A percentile compares a stretch with the other conserved stretches of the same genome.
phyloP scores from a whole-genome alignment of 2,113 vertebrate species.

The Pagrus major region DNA sequence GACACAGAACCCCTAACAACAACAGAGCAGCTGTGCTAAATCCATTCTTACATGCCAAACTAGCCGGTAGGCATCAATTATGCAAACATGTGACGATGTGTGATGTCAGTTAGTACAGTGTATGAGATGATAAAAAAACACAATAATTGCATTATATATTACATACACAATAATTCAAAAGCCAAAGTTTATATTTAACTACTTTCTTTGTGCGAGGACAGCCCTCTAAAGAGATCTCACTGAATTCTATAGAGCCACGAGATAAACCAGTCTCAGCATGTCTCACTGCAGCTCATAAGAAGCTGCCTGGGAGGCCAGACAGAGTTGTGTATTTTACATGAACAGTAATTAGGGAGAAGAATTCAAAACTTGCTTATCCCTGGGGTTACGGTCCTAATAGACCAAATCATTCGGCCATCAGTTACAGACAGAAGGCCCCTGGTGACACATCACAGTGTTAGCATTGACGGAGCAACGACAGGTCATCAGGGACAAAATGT shows the following conservation, averaged over 20 bases:
- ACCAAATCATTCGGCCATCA: conserved; percentile 68
- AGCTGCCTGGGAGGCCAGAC: conserved; percentile 52
- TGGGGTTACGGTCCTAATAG: conserved; percentile 54
- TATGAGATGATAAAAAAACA: conserved; percentile 1
- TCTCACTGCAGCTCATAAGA: conserved; percentile 58
- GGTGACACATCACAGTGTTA: conserved; percentile 24
- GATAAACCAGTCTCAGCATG: conserved; percentile 15
- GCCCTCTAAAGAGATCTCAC: conserved; percentile 17
- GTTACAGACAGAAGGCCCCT: conserved; percentile 40
- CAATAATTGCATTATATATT: background rate
- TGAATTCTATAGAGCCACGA: conserved; percentile 10
- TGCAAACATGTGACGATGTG: too few species aligned
- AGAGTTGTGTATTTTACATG: conserved; percentile 61
- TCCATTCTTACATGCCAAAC: too few species aligned
- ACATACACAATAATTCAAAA: background rate
- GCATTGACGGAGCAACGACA: conserved; percentile 33
- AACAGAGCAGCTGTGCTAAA: too few species aligned
- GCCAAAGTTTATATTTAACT: background rate
- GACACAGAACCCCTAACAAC: too few species aligned
- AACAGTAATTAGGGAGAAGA: conserved; percentile 63
- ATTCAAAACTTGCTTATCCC: conserved; percentile 47
- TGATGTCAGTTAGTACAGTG: too few species aligned
- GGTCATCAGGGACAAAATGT: conserved; percentile 57
- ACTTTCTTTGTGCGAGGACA: conserved; percentile 12
- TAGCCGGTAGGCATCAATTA: too few species aligned